Evolutionary conservation across 2,113 vertebrate species (phyloP), one percentile per base, ranked within the genome.

Genomic region (Pluvianellus socialis): DNA sequence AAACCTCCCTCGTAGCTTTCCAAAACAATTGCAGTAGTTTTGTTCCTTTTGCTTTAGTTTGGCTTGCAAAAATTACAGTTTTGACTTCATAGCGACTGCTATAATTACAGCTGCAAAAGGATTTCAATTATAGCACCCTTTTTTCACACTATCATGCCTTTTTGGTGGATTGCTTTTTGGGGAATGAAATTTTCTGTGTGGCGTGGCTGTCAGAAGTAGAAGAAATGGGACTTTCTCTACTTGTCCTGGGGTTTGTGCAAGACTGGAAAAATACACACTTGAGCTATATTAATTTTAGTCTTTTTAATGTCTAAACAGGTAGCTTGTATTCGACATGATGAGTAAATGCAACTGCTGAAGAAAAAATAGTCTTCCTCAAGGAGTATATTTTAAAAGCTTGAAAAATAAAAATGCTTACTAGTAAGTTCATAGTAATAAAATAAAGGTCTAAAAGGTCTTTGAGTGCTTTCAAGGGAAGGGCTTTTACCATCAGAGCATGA

Each of bases 31-130:
- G 35, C 72, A 86, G 12, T 67, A 68, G 44, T 92, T 94, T 92
- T 91, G 72, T 90, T 96, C 44, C n/a, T 92, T 83, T 88, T 40
- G 7, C 88, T 94, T 96, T 86, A 88, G 55, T 86, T 90, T 71
- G 55, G 33, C 44, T 90, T 90, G 42, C 79, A 88, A 92, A 86
- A 94, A 90, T 95, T 71, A 77, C 72, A 80, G 33, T n/a, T 72
- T 92, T 79, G 52, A 28, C 68, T 77, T 86, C 33, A 17, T 47
- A 84, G 90, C 52, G 86, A 56, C 44, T 79, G 23, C 76, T 94
- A 4, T 77, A 95, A 94, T 92, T 91, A 52, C 10, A 53, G 20
- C 68, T 90, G 79, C 68, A 84, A 81, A 88, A 72, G 40, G 19
- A 81, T 93, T 94, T 94, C 40, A 84, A 4, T 93, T 93, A 61